phyloP scores from a whole-genome alignment of 2,113 vertebrate genomes.

The Zosterops lateralis region DNA sequence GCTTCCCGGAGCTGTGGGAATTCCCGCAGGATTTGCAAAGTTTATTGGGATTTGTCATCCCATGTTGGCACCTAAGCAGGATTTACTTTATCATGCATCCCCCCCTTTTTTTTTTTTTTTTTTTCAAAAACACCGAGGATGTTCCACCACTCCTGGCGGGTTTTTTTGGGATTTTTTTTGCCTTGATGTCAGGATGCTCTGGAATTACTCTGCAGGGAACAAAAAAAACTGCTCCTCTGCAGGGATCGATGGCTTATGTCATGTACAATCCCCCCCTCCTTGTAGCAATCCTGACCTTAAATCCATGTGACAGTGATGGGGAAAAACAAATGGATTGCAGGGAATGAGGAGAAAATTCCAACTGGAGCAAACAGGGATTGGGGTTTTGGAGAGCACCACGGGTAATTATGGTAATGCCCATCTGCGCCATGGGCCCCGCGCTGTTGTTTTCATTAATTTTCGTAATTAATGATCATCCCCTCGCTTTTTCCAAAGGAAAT shows the following conservation, averaged over 20 bases:
- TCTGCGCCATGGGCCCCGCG: not conserved
- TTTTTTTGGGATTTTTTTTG: not conserved
- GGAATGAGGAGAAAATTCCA: not conserved
- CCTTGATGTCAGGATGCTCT: not conserved
- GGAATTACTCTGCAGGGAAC: not conserved
- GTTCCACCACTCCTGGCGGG: accelerated
- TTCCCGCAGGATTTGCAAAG: not conserved
- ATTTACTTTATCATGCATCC: not conserved
- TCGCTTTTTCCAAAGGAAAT: not conserved
- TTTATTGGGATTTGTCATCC: not conserved
- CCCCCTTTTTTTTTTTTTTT: not conserved
- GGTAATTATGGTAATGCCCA: not conserved
- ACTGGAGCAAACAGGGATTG: not conserved
- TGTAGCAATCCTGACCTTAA: not conserved
- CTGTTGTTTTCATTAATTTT: not conserved
- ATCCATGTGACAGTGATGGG: not conserved
- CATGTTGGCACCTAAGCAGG: not conserved
- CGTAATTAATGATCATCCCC: not conserved
- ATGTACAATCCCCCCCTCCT: not conserved
- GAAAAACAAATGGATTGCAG: constrained; percentile 4
- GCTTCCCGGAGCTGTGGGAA: not conserved
- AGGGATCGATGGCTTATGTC: constrained; percentile 26
- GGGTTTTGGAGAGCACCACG: not conserved
- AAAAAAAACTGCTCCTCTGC: not conserved
- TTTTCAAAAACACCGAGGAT: not conserved